phyloP scores from a whole-genome alignment of 2,888 invertebrate species.

The Lasiommata megera region DNA sequence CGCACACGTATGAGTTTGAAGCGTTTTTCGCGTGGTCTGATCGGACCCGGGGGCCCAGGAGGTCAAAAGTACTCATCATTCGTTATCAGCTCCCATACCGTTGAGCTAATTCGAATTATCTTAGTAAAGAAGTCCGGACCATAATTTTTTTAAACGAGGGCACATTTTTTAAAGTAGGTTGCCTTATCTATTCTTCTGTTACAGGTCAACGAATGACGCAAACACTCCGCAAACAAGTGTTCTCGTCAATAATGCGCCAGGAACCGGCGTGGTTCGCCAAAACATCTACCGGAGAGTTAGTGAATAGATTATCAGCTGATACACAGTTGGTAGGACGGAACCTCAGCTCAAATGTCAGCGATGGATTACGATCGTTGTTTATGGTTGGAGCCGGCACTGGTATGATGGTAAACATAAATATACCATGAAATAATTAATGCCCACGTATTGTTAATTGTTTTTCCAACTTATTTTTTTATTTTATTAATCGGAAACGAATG shows the following conservation, averaged over 20 bases:
- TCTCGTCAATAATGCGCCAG: slow-evolving; percentile 90
- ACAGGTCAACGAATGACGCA: slow-evolving; percentile 94
- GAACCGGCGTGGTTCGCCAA: slow-evolving; percentile 96
- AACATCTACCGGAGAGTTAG: slow-evolving; percentile 94
- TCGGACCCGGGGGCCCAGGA: too few species aligned
- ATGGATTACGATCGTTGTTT: slow-evolving; percentile 93
- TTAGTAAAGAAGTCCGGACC: too few species aligned
- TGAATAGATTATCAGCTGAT: slow-evolving; percentile 95
- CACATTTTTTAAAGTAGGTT: background rate
- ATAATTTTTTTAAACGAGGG: background rate
- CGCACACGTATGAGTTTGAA: too few species aligned
- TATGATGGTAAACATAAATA: slow-evolving; percentile 95
- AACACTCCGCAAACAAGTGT: slow-evolving; percentile 88
- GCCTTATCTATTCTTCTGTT: background rate
- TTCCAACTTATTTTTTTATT: too few species aligned
- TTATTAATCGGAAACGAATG: too few species aligned
- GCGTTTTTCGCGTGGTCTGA: too few species aligned
- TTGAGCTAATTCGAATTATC: too few species aligned
- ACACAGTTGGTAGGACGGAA: slow-evolving; percentile 95
- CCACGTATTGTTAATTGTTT: too few species aligned
- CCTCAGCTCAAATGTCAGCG: slow-evolving; percentile 95
- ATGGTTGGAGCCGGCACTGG: slow-evolving; percentile 94
- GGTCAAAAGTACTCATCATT: too few species aligned
- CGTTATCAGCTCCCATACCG: too few species aligned
- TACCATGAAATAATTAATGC: too few species aligned